Base-by-base conservation (phyloP, 2,113 vertebrate species). In the Lycocorax pyrrhopterus region DNA sequence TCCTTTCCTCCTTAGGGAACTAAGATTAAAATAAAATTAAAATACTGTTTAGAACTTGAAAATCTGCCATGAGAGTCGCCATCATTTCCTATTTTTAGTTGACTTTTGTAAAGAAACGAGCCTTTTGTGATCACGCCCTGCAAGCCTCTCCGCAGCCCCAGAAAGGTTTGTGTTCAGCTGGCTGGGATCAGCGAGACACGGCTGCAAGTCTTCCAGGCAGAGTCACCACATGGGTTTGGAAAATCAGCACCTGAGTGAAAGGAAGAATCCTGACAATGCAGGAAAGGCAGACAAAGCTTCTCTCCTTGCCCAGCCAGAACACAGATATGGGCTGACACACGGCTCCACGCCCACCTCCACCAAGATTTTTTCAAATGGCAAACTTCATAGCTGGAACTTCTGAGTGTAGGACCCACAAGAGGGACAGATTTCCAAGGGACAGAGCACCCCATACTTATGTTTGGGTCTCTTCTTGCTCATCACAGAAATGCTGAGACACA, bases 1-100 rank as follows among this genome's bases (percentile, higher is more conserved):
- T 80, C 16, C 72, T 74, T 81, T 66, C 33, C 60, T 97, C 94
- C 86, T 71, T 18, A 41, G 68, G 79, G 72, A 90, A 3, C 35
- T 23, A 37, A 52, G 33, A 81, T 89, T 77, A 63, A 93, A 94
- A 95, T 58, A 35, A 90, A 92, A 86, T 73, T 64, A 66, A 93
- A 93, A 85, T 30, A 23, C 67, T 71, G 13, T n/a, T 81, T 78
- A 67, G 67, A 68, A 73, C 53, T 90, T 89, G 64, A 93, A 95
- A 87, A 39, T 63, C 84, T 60, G 52, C 86, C 91, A 89, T 26
- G 39, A 44, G 26, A n/a, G 60, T 16, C 59, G 44, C 51, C 39
- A 84, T 49, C 0, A 29, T 60, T 93, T 89, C 74, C 84, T 91
- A 78, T 82, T 89, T 94, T 94, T 88, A 92, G 68, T 16, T 62